Percentiles rank a stretch among this genome's conserved stretches.
phyloP scores from a whole-genome alignment of 2,888 invertebrate genomes.

The Tholera decimalis region DNA sequence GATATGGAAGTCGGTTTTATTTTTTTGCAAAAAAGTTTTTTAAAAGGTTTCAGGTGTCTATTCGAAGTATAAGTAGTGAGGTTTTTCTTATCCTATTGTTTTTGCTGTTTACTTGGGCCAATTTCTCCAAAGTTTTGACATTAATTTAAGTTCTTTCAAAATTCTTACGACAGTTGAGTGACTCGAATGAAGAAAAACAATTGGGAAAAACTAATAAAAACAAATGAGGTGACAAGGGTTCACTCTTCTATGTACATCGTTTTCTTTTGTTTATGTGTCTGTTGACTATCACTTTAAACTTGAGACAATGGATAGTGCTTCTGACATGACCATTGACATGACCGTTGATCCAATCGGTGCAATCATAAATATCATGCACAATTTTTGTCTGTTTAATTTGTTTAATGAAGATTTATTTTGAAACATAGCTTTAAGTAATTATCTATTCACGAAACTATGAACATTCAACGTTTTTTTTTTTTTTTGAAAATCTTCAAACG shows the following conservation, averaged over 20 bases:
- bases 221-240: conserved; percentile 45
- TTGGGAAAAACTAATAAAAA: conserved; percentile 55
- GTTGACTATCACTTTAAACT: conserved; percentile 19
- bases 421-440: too few relatives aligned
- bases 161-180: conserved; percentile 44
- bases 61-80: conserved; percentile 15
- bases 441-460: too few relatives aligned
- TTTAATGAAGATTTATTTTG: too few relatives aligned
- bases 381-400: too few relatives aligned
- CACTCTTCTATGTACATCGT: conserved; percentile 19
- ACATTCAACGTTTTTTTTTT: too few relatives aligned
- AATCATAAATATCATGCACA: too few relatives aligned
- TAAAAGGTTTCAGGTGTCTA: background rate
- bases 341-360: too few relatives aligned
- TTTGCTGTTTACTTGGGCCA: conserved; percentile 62
- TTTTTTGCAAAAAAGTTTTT: too few relatives aligned
- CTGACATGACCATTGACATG: conserved; percentile 2
- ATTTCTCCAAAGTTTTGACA: conserved; percentile 56
- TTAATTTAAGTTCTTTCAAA: conserved; percentile 52
- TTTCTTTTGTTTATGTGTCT: conserved; percentile 37
- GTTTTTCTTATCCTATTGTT: conserved; percentile 59
- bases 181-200: conserved; percentile 53
- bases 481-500: too few relatives aligned
- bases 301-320: conserved; percentile 1
- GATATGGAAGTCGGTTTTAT: too few relatives aligned